Conservation (phyloP, 2,888 invertebrate species). For the Magallana nippona region DNA sequence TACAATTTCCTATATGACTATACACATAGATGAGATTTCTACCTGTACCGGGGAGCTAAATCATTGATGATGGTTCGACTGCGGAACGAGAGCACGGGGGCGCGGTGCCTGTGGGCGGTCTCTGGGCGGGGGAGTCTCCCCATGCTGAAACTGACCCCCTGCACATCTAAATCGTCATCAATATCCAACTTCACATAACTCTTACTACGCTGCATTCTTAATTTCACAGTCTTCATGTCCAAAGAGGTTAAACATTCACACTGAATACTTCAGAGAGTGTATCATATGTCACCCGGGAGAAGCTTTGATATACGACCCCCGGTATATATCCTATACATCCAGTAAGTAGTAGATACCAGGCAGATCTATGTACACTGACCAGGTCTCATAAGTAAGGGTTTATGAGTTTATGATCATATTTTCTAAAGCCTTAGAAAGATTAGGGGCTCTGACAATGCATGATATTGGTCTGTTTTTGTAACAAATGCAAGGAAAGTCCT, state of each 20-base stretch:
- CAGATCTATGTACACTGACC: not conserved
- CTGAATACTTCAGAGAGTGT: not conserved
- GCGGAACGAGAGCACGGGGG: not conserved
- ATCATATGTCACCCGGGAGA: not conserved
- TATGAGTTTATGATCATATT: slow-evolving; percentile 32
- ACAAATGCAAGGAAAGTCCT: slow-evolving; percentile 23
- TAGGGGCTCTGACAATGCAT: not conserved
- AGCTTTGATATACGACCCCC: not conserved
- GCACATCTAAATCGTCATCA: slow-evolving; percentile 28
- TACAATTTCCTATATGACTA: too few relatives aligned
- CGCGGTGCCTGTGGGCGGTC: slow-evolving; percentile 5
- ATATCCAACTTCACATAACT: slow-evolving; percentile 33
- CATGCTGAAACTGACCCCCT: slow-evolving; percentile 22
- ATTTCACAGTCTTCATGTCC: not conserved
- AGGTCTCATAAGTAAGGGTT: not conserved
- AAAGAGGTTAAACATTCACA: not conserved
- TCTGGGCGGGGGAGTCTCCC: slow-evolving; percentile 49
- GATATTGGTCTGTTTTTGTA: slow-evolving; percentile 22
- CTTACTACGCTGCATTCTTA: not conserved
- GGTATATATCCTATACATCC: not conserved
- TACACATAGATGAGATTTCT: too few relatives aligned
- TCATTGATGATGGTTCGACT: slow-evolving; percentile 32
- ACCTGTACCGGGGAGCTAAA: not conserved
- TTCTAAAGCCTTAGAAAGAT: slow-evolving; percentile 20
- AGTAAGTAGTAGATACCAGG: too few relatives aligned